phyloP scores from a whole-genome alignment of 1,140 invertebrate genomes.

The Sitophilus oryzae region DNA sequence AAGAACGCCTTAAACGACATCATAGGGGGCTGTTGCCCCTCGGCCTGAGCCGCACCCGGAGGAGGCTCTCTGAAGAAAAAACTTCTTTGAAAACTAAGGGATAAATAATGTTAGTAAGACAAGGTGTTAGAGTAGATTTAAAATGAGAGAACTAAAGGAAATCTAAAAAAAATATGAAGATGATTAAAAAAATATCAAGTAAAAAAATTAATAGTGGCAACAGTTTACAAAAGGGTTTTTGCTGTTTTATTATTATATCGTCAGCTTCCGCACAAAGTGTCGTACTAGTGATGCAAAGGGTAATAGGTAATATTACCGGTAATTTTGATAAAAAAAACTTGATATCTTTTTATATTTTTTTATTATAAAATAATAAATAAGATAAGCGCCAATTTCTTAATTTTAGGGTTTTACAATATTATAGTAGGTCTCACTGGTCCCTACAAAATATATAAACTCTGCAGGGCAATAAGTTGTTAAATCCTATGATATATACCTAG shows the following conservation, averaged over 20 bases:
- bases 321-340: conserved; percentile 3
- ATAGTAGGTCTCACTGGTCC: no score
- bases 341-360: background rate
- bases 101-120: conserved; percentile 11
- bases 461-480: no score
- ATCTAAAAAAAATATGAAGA: conserved; percentile 22
- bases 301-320: no score
- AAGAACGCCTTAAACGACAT: conserved; percentile 97
- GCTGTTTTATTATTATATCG: no score
- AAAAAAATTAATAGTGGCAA: conserved; percentile 1
- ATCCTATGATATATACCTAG: background rate
- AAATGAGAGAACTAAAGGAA: conserved; percentile 10
- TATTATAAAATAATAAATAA: conserved; percentile 9
- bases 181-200: background rate
- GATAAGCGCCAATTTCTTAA: no score
- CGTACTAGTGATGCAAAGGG: no score
- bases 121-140: background rate
- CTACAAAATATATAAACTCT: no score
- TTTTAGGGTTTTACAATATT: no score
- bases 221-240: no score
- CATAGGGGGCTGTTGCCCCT: conserved; percentile 84
- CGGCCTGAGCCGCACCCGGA: conserved; percentile 19
- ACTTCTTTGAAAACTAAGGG: conserved; percentile 29
- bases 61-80: conserved; percentile 42
- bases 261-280: no score